A percentile compares a stretch with the other conserved stretches of the same genome.
phyloP scores from a whole-genome alignment of 1,140 invertebrate species.

The Rhopalosiphum padi region DNA sequence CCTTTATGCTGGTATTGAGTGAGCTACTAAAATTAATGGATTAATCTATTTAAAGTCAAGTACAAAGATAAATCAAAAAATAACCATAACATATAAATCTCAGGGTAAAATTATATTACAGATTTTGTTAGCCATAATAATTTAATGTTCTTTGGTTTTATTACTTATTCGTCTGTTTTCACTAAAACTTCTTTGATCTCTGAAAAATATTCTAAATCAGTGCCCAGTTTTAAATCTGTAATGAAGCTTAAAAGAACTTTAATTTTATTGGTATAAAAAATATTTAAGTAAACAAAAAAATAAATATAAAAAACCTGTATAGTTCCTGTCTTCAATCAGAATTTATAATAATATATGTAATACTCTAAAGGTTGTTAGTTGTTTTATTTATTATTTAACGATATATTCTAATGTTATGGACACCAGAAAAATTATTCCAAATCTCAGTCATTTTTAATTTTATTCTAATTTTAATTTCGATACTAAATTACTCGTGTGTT shows the following conservation, averaged over 20 bases:
- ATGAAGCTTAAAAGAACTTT: not conserved
- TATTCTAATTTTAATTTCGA: no score
- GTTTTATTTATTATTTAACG: not conserved
- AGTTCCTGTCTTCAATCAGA: not conserved
- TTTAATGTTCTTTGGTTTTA: not conserved
- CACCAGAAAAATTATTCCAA: no score
- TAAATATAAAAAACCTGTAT: no score
- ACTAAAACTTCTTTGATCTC: not conserved
- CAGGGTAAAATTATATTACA: no score
- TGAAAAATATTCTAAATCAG: not conserved
- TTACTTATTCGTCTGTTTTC: not conserved
- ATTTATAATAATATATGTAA: not conserved
- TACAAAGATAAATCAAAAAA: not conserved
- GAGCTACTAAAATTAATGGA: not conserved
- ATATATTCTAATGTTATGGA: no score
- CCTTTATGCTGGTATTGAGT: not conserved
- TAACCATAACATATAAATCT: not conserved
- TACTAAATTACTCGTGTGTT: not conserved
- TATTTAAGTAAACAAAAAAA: no score
- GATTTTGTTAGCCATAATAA: not conserved
- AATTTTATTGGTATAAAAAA: no score
- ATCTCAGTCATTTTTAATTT: not conserved
- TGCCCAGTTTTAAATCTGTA: not conserved
- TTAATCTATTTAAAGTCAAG: not conserved
- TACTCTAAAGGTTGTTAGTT: not conserved